Percentiles rank a stretch among this genome's conserved stretches.
These are phyloP conservation scores for Damaliscus lunatus DNA, from an alignment of 2,113 vertebrate genomes.

Conservation along the genomic window DNA sequence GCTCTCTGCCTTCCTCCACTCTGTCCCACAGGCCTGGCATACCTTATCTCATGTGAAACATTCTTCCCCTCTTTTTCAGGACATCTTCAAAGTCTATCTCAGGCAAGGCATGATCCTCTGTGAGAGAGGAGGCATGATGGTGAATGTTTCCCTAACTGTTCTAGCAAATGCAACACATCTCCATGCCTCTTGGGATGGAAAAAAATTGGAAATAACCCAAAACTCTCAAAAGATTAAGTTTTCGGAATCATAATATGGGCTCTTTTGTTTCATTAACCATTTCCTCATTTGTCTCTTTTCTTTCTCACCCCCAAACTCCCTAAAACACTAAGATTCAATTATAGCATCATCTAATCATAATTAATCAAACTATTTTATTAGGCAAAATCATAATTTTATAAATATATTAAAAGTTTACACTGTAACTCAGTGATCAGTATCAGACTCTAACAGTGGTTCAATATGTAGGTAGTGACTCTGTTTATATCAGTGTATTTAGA, in stretches of 20 bases:
- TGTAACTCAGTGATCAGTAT: background rate
- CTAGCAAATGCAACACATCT: background rate
- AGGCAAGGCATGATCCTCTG: background rate
- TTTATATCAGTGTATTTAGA: background rate
- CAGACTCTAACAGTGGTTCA: background rate
- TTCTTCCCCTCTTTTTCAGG: background rate
- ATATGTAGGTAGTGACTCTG: background rate
- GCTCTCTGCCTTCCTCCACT: background rate
- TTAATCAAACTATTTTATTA: background rate
- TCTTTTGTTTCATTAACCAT: background rate
- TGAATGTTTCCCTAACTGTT: background rate
- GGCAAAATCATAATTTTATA: conserved; percentile 11
- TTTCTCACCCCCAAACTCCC: background rate
- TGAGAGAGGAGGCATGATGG: background rate
- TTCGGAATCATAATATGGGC: background rate
- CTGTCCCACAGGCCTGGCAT: background rate
- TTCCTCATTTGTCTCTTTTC: background rate
- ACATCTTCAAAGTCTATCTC: background rate
- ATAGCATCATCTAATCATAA: background rate
- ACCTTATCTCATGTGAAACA: background rate
- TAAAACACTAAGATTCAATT: background rate
- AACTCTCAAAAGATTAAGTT: background rate
- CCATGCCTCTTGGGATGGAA: background rate
- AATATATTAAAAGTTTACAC: background rate
- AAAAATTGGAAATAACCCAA: background rate